Conservation (phyloP, 2,113 vertebrate species). For the Catharus minimus region DNA sequence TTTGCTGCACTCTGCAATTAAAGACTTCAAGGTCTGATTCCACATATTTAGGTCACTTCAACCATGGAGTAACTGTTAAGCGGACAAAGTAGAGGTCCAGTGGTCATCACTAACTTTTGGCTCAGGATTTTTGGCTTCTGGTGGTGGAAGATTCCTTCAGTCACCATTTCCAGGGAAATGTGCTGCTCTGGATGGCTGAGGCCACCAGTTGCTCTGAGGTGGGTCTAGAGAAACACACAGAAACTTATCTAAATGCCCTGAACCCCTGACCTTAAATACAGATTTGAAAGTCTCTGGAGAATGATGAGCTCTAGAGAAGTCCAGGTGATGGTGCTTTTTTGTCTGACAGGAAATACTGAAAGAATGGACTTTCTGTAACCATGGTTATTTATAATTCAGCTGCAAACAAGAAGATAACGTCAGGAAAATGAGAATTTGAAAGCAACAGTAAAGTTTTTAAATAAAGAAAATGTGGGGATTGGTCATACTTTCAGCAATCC, state of each 20-base stretch:
- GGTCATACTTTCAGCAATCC: not conserved
- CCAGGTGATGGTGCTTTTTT: not conserved
- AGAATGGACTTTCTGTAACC: not conserved
- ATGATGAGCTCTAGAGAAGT: not conserved
- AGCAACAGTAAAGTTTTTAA: not conserved
- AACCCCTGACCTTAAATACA: not conserved
- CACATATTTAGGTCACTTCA: not conserved
- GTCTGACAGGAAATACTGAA: not conserved
- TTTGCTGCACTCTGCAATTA: not conserved
- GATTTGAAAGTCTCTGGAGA: not conserved
- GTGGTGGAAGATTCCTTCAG: not conserved
- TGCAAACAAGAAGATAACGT: not conserved
- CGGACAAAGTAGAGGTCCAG: not conserved
- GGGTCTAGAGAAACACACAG: not conserved
- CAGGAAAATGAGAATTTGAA: not conserved
- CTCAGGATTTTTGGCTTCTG: not conserved
- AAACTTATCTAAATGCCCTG: not conserved
- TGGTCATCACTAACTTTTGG: not conserved
- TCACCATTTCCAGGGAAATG: accelerated
- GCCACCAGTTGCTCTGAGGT: not conserved
- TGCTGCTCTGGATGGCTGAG: not conserved
- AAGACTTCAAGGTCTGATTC: not conserved
- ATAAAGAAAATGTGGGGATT: not conserved
- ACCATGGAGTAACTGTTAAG: not conserved
- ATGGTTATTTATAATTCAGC: not conserved